Percentiles rank a stretch among this genome's conserved stretches.
Conservation (phyloP, 2,113 vertebrate species). For the Microcebus murinus region DNA sequence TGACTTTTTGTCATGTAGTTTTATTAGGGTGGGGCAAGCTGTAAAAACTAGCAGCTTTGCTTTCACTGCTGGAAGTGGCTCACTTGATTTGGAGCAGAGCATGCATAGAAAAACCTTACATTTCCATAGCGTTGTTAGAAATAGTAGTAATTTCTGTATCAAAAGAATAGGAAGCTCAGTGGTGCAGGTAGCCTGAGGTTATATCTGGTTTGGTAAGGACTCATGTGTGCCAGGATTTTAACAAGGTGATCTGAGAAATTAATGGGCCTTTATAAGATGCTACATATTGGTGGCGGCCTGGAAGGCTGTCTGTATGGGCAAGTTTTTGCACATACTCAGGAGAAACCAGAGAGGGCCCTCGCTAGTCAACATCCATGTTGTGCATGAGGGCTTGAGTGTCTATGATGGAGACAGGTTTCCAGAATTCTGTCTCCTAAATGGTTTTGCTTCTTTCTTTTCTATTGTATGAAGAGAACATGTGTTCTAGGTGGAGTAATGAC, state of each 20-base stretch:
- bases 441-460: not conserved
- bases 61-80: not conserved
- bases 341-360: not conserved
- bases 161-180: not conserved
- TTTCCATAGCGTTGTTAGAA: conserved; percentile 5
- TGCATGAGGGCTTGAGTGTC: not conserved
- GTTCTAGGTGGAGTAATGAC: not conserved
- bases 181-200: not conserved
- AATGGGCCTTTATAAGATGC: not conserved
- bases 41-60: not conserved
- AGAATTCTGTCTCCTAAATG: not conserved
- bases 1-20: not conserved
- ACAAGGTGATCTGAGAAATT: not conserved
- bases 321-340: not conserved
- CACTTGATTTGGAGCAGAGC: not conserved
- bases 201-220: not conserved
- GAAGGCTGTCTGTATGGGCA: not conserved
- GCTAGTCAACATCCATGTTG: not conserved
- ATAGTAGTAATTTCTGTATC: not conserved
- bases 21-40: not conserved
- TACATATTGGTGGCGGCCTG: not conserved
- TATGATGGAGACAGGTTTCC: not conserved
- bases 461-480: not conserved
- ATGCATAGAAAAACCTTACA: not conserved
- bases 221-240: not conserved